Evolutionary conservation across 2,113 vertebrate species (phyloP).

Genomic region (Noctilio leporinus): DNA sequence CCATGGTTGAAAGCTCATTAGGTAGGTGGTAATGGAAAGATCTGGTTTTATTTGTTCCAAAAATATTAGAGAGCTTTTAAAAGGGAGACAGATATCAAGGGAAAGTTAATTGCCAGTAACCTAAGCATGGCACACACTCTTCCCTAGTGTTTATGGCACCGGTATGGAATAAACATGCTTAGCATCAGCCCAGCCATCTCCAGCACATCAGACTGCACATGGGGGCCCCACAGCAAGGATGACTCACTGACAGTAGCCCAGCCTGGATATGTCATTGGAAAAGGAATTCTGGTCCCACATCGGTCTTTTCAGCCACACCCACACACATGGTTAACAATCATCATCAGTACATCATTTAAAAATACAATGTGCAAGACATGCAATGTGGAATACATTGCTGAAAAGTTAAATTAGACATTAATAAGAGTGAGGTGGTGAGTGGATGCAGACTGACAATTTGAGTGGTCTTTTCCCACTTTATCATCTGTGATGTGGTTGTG

Average conservation of each 20-base stretch:
- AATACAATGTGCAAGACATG: conserved; percentile 15
- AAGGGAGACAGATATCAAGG: background rate
- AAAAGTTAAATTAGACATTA: conserved; percentile 49
- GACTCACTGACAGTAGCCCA: background rate
- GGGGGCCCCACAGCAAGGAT: background rate
- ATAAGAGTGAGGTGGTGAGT: conserved; percentile 45
- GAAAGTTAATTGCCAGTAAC: background rate
- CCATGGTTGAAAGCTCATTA: background rate
- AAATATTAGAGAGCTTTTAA: background rate
- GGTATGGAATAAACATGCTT: background rate
- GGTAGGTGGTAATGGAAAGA: background rate
- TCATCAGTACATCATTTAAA: background rate
- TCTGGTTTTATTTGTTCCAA: background rate
- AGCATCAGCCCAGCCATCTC: background rate
- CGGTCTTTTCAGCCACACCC: background rate
- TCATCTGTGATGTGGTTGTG: conserved; percentile 58
- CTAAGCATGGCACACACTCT: background rate
- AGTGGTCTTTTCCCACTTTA: conserved; percentile 57
- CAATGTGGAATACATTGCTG: background rate
- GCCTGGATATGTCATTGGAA: background rate
- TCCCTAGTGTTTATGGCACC: background rate
- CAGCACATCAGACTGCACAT: background rate
- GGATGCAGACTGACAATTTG: conserved; percentile 39
- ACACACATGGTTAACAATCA: conserved; percentile 12
- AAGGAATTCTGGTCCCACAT: background rate